Percentiles rank a stretch among this genome's conserved stretches.
These are phyloP conservation scores for Drosophila antonietae DNA, from an alignment of 2,888 invertebrate genomes.

Conservation along the genomic window DNA sequence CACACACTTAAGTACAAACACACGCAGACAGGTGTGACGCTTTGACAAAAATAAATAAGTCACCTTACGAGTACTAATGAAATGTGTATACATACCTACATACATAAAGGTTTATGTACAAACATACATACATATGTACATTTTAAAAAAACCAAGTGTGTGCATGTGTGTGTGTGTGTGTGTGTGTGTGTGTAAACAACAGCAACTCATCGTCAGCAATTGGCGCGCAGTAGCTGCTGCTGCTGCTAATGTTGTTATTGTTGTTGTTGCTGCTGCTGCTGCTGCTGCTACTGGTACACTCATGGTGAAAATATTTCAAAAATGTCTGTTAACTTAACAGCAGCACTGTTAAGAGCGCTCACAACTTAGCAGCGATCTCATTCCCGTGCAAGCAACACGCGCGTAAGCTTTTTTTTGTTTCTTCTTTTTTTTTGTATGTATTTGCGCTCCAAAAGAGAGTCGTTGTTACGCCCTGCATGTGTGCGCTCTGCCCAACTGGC, in stretches of 20 bases:
- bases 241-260: conserved; percentile 19
- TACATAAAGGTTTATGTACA: conserved; percentile 1
- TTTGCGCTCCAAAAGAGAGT: conserved; percentile 17
- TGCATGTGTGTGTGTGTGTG: neutral
- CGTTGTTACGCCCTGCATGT: conserved; percentile 37
- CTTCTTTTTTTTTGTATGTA: neutral
- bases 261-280: conserved; percentile 17
- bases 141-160: neutral
- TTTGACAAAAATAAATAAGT: conserved; percentile 24
- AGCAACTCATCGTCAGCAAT: conserved; percentile 53
- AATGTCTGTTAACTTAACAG: conserved; percentile 67
- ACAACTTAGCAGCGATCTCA: conserved; percentile 41
- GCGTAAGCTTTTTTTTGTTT: conserved; percentile 27
- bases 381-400: conserved; percentile 27
- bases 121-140: neutral
- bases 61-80: conserved; percentile 13
- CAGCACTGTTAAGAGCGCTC: conserved; percentile 35
- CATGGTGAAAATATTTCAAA: conserved; percentile 66
- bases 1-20: conserved; percentile 6
- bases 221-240: conserved; percentile 53
- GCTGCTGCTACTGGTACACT: conserved; percentile 41
- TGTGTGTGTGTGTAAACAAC: conserved; percentile 6
- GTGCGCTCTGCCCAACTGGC: conserved; percentile 5
- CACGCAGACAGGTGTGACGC: conserved; percentile 32
- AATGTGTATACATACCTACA: conserved; percentile 6